phyloP scores from a whole-genome alignment of 2,113 vertebrate genomes.

The Gnathonemus longibarbis region DNA sequence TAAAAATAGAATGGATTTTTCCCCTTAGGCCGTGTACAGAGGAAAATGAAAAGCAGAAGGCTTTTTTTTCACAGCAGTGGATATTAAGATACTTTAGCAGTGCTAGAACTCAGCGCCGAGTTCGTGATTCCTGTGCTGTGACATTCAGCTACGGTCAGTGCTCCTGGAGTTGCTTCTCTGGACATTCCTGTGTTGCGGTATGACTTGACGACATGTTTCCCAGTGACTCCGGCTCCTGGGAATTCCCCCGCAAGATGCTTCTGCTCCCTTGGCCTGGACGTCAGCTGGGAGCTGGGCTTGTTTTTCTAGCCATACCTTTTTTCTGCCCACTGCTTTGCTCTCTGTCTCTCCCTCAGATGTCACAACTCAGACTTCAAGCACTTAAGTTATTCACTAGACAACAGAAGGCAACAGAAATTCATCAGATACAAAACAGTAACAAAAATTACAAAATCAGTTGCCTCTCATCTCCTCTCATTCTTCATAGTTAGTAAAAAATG shows the following conservation, averaged over 20 bases:
- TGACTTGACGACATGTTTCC: not conserved
- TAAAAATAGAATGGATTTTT: not conserved
- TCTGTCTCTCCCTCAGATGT: not conserved
- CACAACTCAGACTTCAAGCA: not conserved
- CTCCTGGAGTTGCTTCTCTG: not conserved
- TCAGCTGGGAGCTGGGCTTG: not conserved
- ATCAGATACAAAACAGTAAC: not conserved
- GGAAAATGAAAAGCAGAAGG: not conserved
- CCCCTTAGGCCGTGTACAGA: not conserved
- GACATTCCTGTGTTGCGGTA: not conserved
- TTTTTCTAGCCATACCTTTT: not conserved
- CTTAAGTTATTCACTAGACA: not conserved
- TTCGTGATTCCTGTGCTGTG: not conserved
- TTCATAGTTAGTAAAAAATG: not conserved
- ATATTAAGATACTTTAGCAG: not conserved
- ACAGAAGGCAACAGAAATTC: not conserved
- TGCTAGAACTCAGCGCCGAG: not conserved
- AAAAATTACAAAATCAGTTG: not conserved
- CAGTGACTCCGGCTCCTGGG: not conserved
- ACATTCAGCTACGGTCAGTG: not conserved
- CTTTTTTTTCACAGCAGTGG: not conserved
- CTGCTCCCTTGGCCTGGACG: not conserved
- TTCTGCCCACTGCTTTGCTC: not conserved
- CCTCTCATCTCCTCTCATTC: not conserved
- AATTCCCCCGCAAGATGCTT: not conserved